Percentiles rank a stretch among this genome's conserved stretches.
Conservation (phyloP, 2,797 vertebrate species). For the Nyctibius grandis region DNA sequence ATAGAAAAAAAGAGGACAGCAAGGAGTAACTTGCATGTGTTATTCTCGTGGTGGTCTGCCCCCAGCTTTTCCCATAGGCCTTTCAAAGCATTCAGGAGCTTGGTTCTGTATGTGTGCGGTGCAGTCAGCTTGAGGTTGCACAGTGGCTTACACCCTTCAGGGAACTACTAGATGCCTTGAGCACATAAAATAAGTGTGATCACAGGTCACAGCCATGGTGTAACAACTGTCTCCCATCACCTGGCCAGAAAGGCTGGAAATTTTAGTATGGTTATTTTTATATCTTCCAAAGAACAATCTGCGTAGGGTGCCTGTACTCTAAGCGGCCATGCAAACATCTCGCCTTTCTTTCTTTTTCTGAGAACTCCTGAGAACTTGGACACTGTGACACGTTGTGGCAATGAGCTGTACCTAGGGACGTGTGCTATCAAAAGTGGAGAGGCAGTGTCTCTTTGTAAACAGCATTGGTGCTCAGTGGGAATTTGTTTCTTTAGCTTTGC, state of each 20-base stretch:
- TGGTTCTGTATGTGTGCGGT: not conserved
- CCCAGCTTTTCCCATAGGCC: not conserved
- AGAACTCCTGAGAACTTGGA: not conserved
- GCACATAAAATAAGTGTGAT: not conserved
- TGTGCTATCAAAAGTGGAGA: not conserved
- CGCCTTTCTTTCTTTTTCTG: not conserved
- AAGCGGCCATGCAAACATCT: not conserved
- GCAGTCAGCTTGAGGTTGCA: not conserved
- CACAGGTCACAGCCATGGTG: not conserved
- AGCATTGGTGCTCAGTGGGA: fast-evolving
- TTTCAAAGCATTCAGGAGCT: not conserved
- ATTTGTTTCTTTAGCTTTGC: not conserved
- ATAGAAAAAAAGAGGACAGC: not conserved
- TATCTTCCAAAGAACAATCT: not conserved
- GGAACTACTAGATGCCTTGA: not conserved
- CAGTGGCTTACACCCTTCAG: not conserved
- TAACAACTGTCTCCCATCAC: not conserved
- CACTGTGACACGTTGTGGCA: not conserved
- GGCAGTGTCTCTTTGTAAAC: not conserved
- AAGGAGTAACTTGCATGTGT: not conserved
- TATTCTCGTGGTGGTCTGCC: not conserved
- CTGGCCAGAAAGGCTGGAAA: not conserved
- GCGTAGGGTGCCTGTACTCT: fast-evolving
- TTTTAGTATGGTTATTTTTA: not conserved
- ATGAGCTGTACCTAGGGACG: not conserved